A percentile compares a stretch with the other conserved stretches of the same genome.
Conservation (phyloP, 2,113 vertebrate genomes). For the Camelus dromedarius region DNA sequence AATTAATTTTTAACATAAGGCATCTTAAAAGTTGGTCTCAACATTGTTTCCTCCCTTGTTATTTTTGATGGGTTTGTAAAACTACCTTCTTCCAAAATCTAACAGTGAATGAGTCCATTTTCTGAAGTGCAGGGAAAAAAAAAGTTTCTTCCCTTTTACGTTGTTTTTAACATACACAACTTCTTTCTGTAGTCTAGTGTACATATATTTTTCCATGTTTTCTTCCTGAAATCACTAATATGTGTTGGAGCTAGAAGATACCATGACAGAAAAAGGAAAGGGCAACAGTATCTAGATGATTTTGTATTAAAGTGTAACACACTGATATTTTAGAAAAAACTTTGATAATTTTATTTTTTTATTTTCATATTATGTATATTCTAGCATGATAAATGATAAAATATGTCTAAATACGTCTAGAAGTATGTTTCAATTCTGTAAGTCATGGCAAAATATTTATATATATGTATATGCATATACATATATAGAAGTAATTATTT, state of each 20-base stretch:
- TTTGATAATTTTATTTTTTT: neutral
- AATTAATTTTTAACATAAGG: neutral
- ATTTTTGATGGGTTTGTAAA: conserved; percentile 33
- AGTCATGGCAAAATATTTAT: neutral
- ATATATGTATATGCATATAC: neutral
- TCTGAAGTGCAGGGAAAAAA: neutral
- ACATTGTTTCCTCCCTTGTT: conserved; percentile 49
- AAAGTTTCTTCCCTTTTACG: conserved; percentile 68
- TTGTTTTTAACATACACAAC: conserved; percentile 49
- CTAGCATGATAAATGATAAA: neutral
- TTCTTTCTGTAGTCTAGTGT: neutral
- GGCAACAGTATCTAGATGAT: neutral
- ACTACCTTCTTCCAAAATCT: conserved; percentile 62
- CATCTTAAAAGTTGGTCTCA: conserved; percentile 53
- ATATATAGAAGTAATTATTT: neutral
- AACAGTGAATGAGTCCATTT: conserved; percentile 35
- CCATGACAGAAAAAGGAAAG: neutral
- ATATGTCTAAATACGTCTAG: neutral
- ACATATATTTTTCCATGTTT: neutral
- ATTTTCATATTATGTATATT: neutral
- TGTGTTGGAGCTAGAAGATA: neutral
- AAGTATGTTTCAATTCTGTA: neutral
- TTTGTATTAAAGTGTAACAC: neutral
- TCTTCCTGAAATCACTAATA: neutral
- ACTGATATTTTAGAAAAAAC: neutral